A percentile compares a stretch with the other conserved stretches of the same genome.
phyloP scores from a whole-genome alignment of 2,888 invertebrate genomes.

The Tachystola acroxantha region DNA sequence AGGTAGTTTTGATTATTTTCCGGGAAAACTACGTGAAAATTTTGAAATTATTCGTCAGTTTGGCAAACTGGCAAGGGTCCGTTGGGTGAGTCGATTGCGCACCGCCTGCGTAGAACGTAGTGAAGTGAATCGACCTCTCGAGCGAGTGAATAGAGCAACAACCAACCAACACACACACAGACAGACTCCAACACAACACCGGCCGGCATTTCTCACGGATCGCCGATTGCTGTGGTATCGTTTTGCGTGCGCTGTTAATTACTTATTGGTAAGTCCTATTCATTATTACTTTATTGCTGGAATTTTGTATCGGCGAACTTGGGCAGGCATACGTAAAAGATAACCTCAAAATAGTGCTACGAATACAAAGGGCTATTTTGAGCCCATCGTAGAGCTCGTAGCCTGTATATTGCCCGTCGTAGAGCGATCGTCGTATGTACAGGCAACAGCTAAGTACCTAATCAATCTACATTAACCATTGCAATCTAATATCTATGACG shows the following conservation, averaged over 20 bases:
- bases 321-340: neutral
- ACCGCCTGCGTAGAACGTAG: conserved; percentile 52
- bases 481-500: too few relatives aligned
- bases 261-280: conserved; percentile 41
- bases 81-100: conserved; percentile 55
- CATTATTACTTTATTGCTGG: conserved; percentile 1
- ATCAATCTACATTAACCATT: too few relatives aligned
- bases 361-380: too few relatives aligned
- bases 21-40: conserved; percentile 34
- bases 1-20: conserved; percentile 36
- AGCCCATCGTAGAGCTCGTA: too few relatives aligned
- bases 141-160: conserved; percentile 50
- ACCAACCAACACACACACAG: too few relatives aligned
- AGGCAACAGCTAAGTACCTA: too few relatives aligned
- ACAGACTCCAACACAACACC: too few relatives aligned
- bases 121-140: conserved; percentile 63
- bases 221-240: conserved; percentile 45
- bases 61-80: conserved; percentile 56
- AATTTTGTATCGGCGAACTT: neutral
- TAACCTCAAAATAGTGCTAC: neutral
- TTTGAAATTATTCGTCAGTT: conserved; percentile 38
- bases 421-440: too few relatives aligned
- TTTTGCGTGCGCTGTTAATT: conserved; percentile 33
- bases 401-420: too few relatives aligned
- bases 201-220: conserved; percentile 68